These are phyloP conservation scores for Sarcophaga bullata DNA, from an alignment of 1,140 invertebrate genomes.

Conservation along the genomic window DNA sequence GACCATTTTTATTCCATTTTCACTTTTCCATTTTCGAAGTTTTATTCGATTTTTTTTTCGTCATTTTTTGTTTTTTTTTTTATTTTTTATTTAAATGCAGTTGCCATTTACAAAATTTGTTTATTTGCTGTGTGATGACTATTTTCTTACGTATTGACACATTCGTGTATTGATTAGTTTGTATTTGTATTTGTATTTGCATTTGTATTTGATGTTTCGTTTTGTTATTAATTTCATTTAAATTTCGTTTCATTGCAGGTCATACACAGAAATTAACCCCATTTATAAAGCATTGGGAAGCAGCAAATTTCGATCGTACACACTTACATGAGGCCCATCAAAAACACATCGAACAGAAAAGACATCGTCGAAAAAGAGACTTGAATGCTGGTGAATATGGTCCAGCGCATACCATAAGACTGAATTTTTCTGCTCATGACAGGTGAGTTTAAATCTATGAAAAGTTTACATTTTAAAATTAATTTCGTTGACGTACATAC, in stretches of 20 bases:
- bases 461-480: background rate
- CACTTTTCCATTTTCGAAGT: too few relatives aligned
- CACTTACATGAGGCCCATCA: conserved; percentile 59
- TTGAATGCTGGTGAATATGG: conserved; percentile 49
- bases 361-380: conserved; percentile 60
- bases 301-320: conserved; percentile 62
- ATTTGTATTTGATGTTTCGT: background rate
- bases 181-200: too few relatives aligned
- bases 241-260: conserved; percentile 48
- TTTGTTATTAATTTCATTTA: background rate
- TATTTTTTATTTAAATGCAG: background rate
- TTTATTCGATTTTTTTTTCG: too few relatives aligned
- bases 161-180: conserved; percentile 1
- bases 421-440: conserved; percentile 65
- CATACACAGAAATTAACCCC: conserved; percentile 63
- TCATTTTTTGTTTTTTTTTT: too few relatives aligned
- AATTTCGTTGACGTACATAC: background rate
- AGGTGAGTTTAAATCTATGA: conserved; percentile 50
- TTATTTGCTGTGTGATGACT: too few relatives aligned
- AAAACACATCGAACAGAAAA: conserved; percentile 61
- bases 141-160: too few relatives aligned
- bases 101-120: background rate
- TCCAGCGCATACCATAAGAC: conserved; percentile 61
- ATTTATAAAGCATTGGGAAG: conserved; percentile 64
- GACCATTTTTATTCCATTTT: too few relatives aligned